Evolutionary conservation across 37 sponge, comb jelly and placozoan species (phyloP).

Genomic region (Beroe ovata): DNA sequence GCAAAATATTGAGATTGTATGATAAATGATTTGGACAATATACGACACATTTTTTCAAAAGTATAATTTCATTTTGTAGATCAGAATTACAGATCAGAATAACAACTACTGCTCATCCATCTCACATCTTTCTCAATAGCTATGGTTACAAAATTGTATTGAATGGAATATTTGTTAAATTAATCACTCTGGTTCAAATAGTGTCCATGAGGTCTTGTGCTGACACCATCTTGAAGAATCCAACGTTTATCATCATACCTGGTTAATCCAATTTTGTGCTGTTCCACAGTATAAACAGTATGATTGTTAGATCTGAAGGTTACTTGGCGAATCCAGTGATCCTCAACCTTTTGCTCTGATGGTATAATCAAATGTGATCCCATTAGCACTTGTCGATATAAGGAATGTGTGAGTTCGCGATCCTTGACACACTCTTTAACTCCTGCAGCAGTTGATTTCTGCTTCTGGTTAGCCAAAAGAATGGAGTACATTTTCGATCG

Average conservation of each 20-base stretch:
- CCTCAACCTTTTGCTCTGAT: neutral
- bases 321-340: constrained; percentile 26
- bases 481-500: constrained; percentile 39
- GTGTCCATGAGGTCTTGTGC: constrained; percentile 51
- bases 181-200: constrained; percentile 11
- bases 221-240: constrained; percentile 42
- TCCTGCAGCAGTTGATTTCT: constrained; percentile 44
- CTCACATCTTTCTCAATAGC: too few species aligned
- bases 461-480: neutral
- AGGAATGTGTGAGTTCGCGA: neutral
- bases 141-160: too few species aligned
- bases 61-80: too few species aligned
- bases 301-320: constrained; percentile 15
- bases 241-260: constrained; percentile 64
- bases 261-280: constrained; percentile 21
- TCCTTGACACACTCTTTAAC: constrained; percentile 46
- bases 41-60: too few species aligned
- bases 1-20: constrained; percentile 23
- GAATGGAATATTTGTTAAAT: too few species aligned
- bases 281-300: constrained; percentile 29
- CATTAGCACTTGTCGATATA: constrained; percentile 16
- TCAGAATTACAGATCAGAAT: too few species aligned
- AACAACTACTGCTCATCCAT: too few species aligned
- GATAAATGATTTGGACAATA: neutral
- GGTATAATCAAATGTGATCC: neutral